phyloP scores from a whole-genome alignment of 2,888 invertebrate genomes.

The Pseudoips prasinana region DNA sequence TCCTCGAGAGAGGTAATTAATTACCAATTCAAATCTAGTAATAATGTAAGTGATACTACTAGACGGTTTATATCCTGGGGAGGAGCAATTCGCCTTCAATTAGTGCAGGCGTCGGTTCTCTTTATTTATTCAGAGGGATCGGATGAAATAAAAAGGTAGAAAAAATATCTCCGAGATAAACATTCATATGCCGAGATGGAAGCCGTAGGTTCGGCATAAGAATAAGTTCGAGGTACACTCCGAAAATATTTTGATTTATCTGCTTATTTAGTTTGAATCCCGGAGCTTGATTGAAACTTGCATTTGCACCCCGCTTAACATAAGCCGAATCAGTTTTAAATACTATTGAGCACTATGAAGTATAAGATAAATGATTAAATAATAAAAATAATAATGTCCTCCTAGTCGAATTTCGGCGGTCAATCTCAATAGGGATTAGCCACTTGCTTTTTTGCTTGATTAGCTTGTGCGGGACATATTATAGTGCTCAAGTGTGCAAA shows the following conservation, averaged over 20 bases:
- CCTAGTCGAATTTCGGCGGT: too few species aligned
- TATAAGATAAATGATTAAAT: too few species aligned
- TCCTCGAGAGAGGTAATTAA: slow-evolving; percentile 30
- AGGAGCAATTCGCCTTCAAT: slow-evolving; percentile 57
- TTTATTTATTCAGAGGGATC: slow-evolving; percentile 63
- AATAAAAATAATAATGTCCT: too few species aligned
- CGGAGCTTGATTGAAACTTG: slow-evolving; percentile 31
- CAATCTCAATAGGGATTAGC: too few species aligned
- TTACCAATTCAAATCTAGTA: slow-evolving; percentile 47
- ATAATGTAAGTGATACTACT: slow-evolving; percentile 44
- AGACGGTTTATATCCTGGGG: slow-evolving; percentile 37
- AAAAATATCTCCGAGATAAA: slow-evolving; percentile 54
- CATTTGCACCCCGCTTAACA: slow-evolving; percentile 22
- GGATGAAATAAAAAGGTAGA: slow-evolving; percentile 55
- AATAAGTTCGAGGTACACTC: slow-evolving; percentile 34
- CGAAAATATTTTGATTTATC: slow-evolving; percentile 39
- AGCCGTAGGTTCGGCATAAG: slow-evolving; percentile 36
- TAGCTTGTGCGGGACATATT: too few species aligned
- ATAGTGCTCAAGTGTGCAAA: too few species aligned
- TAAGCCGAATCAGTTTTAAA: slow-evolving; percentile 18
- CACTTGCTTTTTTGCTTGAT: too few species aligned
- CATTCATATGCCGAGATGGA: slow-evolving; percentile 51
- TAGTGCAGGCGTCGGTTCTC: slow-evolving; percentile 51
- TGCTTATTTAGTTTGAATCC: slow-evolving; percentile 16
- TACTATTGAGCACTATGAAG: slow-evolving; percentile 22